These are phyloP conservation scores for Oscheius onirici DNA, from an alignment of 2,888 invertebrate species.

Conservation along the genomic window DNA sequence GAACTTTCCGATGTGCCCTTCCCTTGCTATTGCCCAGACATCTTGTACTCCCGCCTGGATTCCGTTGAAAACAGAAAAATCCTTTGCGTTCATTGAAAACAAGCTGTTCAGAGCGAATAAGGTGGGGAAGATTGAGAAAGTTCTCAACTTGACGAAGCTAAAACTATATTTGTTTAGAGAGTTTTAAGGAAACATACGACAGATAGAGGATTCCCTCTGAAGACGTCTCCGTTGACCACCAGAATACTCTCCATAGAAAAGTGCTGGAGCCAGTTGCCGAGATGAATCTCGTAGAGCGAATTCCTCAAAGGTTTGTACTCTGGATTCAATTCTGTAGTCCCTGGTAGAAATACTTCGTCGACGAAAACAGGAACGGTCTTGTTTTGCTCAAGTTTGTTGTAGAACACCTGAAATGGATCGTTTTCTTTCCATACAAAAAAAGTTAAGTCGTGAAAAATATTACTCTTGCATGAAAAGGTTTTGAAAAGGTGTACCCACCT, in stretches of 20 bases:
- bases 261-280: slow-evolving; percentile 89
- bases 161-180: slow-evolving; percentile 31
- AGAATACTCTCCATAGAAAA: slow-evolving; percentile 87
- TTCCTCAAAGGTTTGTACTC: slow-evolving; percentile 73
- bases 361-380: slow-evolving; percentile 72
- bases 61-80: slow-evolving; percentile 82
- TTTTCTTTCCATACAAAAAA: not conserved
- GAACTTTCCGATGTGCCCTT: slow-evolving; percentile 29
- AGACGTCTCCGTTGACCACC: slow-evolving; percentile 90
- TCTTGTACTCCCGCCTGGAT: slow-evolving; percentile 55
- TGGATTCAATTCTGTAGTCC: slow-evolving; percentile 72
- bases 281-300: slow-evolving; percentile 89
- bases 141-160: slow-evolving; percentile 83
- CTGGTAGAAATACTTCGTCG: slow-evolving; percentile 71
- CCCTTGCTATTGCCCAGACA: slow-evolving; percentile 67
- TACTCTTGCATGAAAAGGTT: no score
- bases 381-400: slow-evolving; percentile 64
- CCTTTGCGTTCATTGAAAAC: slow-evolving; percentile 96
- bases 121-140: slow-evolving; percentile 82
- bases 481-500: slow-evolving; percentile 45
- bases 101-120: slow-evolving; percentile 85
- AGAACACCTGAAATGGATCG: slow-evolving; percentile 65
- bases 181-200: slow-evolving; percentile 74
- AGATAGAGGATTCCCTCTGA: slow-evolving; percentile 88
- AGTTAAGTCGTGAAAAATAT: no score